Evolutionary conservation across 2,797 vertebrate species (phyloP), one percentile per base, ranked within the genome.

Genomic region (Tapirus indicus): DNA sequence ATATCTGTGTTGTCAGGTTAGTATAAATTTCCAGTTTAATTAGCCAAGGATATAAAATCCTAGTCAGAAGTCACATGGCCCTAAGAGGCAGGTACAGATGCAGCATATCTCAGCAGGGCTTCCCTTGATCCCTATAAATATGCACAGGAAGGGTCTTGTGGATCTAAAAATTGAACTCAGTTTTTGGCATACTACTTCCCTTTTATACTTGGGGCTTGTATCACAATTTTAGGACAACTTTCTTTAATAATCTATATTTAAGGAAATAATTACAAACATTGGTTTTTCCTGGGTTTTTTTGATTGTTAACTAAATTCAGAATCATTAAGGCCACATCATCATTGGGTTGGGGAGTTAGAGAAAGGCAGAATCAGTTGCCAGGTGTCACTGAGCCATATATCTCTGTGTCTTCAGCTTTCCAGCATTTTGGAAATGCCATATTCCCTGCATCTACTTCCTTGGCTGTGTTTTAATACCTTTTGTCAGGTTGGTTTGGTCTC

Each of bases 1-100:
- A n/a, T 44, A 93, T 52, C 23, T 29, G 35, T 25, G 56, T 23
- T 74, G 29, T 56, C 82, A 77, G 38, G 64, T 52, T 95, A 79
- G 66, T 75, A 75, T 93, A 87, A 85, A 35, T 84, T 83, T 47
- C 54, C 38, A 32, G 7, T 86, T 89, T 94, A 71, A 72, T 90
- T 95, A 83, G 68, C 41, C 69, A 91, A 23, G n/a, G 21, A 84
- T 84, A 9, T 35, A 68, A 68, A 83, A 83, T 54, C 64, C 32
- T 68, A 52, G 47, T 47, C 47, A 88, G 69, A 93, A 93, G 72
- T 58, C 52, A 91, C 12, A 35, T 64, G 66, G 8, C 13, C 35
- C 41, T 47, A 85, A 44, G 41, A 91, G 18, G 35, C 69, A 83
- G 7, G 0, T 78, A 0, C 13, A 79, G 35, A 38, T 83, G 16